These are phyloP conservation scores for Orchesella flavescens DNA, from an alignment of 2,888 invertebrate genomes.

Conservation along the genomic window DNA sequence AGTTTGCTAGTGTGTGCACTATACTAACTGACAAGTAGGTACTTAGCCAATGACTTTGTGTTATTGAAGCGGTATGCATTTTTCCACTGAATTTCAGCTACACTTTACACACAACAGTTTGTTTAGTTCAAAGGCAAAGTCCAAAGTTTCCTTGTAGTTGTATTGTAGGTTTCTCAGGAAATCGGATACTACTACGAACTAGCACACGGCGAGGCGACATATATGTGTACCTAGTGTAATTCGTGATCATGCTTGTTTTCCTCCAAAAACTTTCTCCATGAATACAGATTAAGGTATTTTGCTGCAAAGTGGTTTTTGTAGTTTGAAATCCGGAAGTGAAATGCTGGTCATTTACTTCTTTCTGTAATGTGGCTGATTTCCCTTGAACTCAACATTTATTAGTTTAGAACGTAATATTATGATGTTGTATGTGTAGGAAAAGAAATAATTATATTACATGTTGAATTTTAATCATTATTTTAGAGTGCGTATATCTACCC, in stretches of 20 bases:
- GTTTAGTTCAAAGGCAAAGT: too few species aligned
- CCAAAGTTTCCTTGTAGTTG: too few species aligned
- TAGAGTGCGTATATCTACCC: too few species aligned
- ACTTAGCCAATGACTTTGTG: too few species aligned
- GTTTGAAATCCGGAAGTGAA: background rate
- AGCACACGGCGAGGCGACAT: background rate
- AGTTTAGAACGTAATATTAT: background rate
- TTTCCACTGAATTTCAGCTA: too few species aligned
- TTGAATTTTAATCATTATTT: conserved; percentile 14
- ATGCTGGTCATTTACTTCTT: conserved; percentile 21
- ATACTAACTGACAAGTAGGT: too few species aligned
- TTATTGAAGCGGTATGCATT: too few species aligned
- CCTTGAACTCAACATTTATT: background rate
- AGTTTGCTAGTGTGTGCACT: too few species aligned
- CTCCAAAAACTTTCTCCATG: background rate
- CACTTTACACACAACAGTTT: too few species aligned
- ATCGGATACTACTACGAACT: background rate
- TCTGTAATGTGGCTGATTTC: conserved; percentile 20
- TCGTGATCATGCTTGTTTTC: conserved; percentile 14
- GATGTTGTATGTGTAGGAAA: background rate
- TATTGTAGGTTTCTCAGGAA: background rate
- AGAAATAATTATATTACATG: background rate
- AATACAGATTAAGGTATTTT: too few species aligned
- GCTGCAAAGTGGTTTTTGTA: too few species aligned
- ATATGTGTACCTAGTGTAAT: background rate